Percentiles rank a stretch among this genome's conserved stretches.
phyloP scores from a whole-genome alignment of 2,113 vertebrate species.

The Larimichthys polyactis region DNA sequence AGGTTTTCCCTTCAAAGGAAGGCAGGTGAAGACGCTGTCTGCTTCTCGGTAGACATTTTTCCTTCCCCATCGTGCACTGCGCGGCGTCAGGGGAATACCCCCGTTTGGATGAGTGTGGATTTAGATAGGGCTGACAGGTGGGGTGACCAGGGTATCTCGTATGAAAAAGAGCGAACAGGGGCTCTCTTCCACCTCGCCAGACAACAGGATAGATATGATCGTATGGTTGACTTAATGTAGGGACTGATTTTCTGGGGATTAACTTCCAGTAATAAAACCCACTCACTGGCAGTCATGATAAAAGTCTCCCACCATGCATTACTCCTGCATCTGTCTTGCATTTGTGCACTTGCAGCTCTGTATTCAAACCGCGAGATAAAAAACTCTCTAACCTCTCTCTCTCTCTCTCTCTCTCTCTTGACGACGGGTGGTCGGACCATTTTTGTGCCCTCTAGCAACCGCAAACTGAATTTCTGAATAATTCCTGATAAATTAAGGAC shows the following conservation, averaged over 20 bases:
- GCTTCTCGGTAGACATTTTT: constrained; percentile 31
- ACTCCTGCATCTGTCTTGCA: constrained; percentile 36
- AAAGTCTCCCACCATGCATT: constrained; percentile 53
- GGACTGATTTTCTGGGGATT: constrained; percentile 65
- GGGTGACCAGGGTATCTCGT: constrained; percentile 50
- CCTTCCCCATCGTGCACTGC: background rate
- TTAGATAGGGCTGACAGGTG: constrained; percentile 62
- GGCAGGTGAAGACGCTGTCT: constrained; percentile 35
- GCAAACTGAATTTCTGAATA: constrained; percentile 48
- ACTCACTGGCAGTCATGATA: constrained; percentile 40
- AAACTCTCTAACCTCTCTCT: background rate
- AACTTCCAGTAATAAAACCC: constrained; percentile 56
- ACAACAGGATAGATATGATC: constrained; percentile 58
- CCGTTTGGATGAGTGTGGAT: constrained; percentile 49
- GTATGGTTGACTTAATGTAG: constrained; percentile 48
- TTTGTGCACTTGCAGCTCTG: constrained; percentile 22
- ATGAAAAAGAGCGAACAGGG: constrained; percentile 30
- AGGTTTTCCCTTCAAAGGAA: constrained; percentile 34
- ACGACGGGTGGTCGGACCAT: constrained; percentile 3
- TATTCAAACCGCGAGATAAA: constrained; percentile 34
- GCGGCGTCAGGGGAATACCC: constrained; percentile 39
- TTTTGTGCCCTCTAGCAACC: constrained; percentile 37
- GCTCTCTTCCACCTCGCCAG: constrained; percentile 50
- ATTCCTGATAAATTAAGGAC: constrained; percentile 61
- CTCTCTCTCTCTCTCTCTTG: no score